Conservation (phyloP, 2,113 vertebrate species). For the Cettia cetti region DNA sequence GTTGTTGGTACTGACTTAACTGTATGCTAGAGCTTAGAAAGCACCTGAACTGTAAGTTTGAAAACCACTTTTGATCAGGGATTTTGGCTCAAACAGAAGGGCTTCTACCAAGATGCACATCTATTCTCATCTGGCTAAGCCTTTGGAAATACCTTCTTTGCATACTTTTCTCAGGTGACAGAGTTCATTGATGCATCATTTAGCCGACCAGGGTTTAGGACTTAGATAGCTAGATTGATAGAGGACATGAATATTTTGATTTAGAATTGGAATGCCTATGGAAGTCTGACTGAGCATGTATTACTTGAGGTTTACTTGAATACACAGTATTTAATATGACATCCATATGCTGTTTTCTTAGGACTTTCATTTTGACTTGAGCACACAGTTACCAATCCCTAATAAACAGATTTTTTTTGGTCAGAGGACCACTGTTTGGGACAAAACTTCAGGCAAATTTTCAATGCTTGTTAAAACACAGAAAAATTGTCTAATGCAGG, state of each 20-base stretch:
- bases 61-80: background rate
- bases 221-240: background rate
- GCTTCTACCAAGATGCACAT: background rate
- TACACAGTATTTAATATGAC: background rate
- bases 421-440: background rate
- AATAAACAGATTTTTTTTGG: background rate
- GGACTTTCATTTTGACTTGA: background rate
- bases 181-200: background rate
- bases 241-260: background rate
- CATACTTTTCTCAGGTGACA: background rate
- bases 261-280: background rate
- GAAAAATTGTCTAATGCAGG: background rate
- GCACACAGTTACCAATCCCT: background rate
- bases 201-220: background rate
- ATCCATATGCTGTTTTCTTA: background rate
- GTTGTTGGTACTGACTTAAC: background rate
- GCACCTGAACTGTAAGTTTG: background rate
- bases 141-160: background rate
- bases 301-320: background rate
- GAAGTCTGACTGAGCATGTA: background rate
- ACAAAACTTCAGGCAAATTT: background rate
- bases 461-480: background rate
- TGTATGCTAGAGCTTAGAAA: background rate
- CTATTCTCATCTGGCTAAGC: background rate
- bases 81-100: background rate